Percentiles rank a stretch among this genome's conserved stretches.
Evolutionary conservation across 2,113 vertebrate genomes (phyloP).

Genomic region (Lamprotornis superbus): DNA sequence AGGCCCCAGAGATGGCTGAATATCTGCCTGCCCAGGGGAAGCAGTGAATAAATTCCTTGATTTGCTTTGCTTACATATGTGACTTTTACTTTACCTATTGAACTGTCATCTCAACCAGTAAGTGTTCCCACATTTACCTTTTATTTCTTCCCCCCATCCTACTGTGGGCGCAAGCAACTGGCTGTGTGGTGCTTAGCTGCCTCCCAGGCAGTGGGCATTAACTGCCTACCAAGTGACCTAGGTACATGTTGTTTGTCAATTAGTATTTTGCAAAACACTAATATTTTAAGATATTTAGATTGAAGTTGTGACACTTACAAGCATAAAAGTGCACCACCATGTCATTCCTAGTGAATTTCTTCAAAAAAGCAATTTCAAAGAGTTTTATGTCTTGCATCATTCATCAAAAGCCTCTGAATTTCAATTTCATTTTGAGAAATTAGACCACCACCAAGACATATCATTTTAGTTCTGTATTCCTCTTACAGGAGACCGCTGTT

Average conservation of each 20-base stretch:
- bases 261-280: not conserved
- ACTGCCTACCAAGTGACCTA: not conserved
- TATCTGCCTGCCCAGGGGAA: not conserved
- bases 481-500: not conserved
- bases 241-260: accelerated
- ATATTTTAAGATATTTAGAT: not conserved
- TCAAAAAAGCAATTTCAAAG: not conserved
- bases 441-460: not conserved
- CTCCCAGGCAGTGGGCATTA: not conserved
- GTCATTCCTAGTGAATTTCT: not conserved
- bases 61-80: accelerated
- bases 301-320: not conserved
- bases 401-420: not conserved
- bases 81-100: not conserved
- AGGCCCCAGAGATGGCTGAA: not conserved
- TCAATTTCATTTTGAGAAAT: not conserved
- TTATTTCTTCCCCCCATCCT: not conserved
- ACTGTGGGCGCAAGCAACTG: accelerated
- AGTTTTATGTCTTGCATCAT: not conserved
- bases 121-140: not conserved
- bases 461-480: not conserved
- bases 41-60: not conserved
- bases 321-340: not conserved
- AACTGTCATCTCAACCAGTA: not conserved
- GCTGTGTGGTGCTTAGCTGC: not conserved